Evolutionary conservation across 2,888 invertebrate genomes (phyloP).

Genomic region (Steromphala cineraria): DNA sequence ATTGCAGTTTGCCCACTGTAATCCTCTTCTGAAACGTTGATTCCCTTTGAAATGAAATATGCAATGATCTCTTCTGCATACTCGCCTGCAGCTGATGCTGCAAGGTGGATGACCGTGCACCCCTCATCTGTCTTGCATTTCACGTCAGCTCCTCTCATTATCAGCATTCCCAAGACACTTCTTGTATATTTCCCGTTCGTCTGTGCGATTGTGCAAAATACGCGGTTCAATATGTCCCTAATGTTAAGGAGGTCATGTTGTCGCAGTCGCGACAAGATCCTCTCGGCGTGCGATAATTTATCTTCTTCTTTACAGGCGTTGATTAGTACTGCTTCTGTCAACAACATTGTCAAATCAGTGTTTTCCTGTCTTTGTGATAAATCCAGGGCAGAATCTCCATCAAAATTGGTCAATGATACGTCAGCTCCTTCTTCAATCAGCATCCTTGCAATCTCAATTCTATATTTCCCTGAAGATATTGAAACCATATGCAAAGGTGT

Average conservation of each 20-base stretch:
- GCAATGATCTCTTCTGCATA: background rate
- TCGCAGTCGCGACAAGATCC: background rate
- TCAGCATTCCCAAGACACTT: background rate
- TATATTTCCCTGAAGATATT: background rate
- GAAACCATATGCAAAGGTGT: background rate
- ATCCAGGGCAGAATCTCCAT: background rate
- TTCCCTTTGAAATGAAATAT: background rate
- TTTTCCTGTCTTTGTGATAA: background rate
- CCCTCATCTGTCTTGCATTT: background rate
- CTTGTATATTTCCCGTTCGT: background rate
- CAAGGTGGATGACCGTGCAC: background rate
- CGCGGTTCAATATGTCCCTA: background rate
- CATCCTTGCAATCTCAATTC: background rate
- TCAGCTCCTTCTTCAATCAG: background rate
- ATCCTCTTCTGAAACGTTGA: background rate
- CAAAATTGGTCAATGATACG: background rate
- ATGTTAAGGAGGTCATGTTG: background rate
- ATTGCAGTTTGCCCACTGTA: background rate
- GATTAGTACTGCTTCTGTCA: background rate
- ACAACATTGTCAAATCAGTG: background rate
- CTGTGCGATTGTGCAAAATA: background rate
- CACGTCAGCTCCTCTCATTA: background rate
- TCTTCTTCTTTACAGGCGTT: background rate
- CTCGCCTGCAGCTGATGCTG: background rate
- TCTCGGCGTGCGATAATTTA: background rate